Conservation (phyloP, 2,888 invertebrate genomes). For the Torymus auratus region DNA sequence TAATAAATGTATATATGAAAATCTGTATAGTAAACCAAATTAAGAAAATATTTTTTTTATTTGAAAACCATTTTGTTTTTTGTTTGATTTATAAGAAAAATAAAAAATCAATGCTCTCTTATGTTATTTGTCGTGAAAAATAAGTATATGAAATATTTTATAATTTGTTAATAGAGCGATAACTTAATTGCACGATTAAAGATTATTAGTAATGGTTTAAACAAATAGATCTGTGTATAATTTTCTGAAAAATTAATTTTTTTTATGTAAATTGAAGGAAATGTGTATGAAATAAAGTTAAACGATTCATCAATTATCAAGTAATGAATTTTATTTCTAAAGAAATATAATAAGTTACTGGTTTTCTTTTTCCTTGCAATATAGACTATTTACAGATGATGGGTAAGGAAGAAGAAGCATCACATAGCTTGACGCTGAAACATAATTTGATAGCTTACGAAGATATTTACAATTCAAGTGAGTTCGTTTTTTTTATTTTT, state of each 20-base stretch:
- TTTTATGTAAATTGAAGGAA: too few relatives aligned
- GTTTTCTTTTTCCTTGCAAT: constrained; percentile 65
- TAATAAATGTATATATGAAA: too few relatives aligned
- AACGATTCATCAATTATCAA: neutral
- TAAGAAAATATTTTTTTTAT: too few relatives aligned
- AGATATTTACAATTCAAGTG: constrained; percentile 58
- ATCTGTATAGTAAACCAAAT: too few relatives aligned
- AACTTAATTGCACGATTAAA: neutral
- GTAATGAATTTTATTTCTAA: constrained; percentile 50
- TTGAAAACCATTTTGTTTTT: too few relatives aligned
- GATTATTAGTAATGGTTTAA: too few relatives aligned
- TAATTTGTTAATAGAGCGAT: neutral
- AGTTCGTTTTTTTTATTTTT: constrained; percentile 56
- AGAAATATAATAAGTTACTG: constrained; percentile 70
- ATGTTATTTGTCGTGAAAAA: neutral
- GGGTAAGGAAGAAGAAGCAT: constrained; percentile 54
- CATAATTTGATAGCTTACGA: constrained; percentile 48
- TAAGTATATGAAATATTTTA: neutral
- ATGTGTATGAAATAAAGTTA: too few relatives aligned
- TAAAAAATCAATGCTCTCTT: too few relatives aligned
- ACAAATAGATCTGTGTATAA: too few relatives aligned
- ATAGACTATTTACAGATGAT: constrained; percentile 67
- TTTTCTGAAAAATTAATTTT: too few relatives aligned
- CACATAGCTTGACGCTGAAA: constrained; percentile 44
- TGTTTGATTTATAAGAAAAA: too few relatives aligned